These are phyloP conservation scores for Caenorhabditis briggsae DNA, from an alignment of 1,140 invertebrate genomes.

Conservation along the genomic window DNA sequence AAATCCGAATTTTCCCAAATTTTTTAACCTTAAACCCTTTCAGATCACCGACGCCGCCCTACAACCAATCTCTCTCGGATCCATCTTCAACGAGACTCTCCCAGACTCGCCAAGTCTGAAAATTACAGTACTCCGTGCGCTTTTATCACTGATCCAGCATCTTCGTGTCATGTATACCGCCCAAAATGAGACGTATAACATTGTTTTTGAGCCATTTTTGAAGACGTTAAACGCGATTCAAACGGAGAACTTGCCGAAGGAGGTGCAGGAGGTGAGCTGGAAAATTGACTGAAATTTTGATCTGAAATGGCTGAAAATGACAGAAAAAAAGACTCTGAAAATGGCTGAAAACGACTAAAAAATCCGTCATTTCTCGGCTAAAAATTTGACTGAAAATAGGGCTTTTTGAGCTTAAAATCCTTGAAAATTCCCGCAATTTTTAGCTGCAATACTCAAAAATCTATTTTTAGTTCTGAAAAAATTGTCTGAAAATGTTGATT, in stretches of 20 bases:
- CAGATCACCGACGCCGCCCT: background rate
- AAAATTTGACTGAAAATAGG: no score
- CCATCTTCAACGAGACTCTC: background rate
- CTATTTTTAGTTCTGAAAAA: no score
- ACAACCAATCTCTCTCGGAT: background rate
- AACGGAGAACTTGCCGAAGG: background rate
- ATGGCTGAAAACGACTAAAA: no score
- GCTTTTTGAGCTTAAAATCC: no score
- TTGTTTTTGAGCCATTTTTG: slow-evolving; percentile 39
- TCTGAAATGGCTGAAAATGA: no score
- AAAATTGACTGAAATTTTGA: no score
- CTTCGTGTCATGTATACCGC: slow-evolving; percentile 38
- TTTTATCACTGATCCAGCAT: background rate
- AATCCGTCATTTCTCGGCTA: no score
- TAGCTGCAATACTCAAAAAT: no score
- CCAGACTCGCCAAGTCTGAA: background rate
- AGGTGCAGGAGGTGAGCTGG: slow-evolving; percentile 3
- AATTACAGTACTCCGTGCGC: slow-evolving; percentile 40
- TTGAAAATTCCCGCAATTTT: no score
- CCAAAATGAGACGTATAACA: slow-evolving; percentile 50
- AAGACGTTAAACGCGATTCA: slow-evolving; percentile 5
- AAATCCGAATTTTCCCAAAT: background rate
- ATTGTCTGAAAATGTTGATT: no score
- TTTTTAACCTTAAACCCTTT: background rate
- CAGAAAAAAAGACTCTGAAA: no score